A percentile compares a stretch with the other conserved stretches of the same genome.
These are phyloP conservation scores for Spongia lamella DNA, from an alignment of 37 sponge, comb jelly and placozoan genomes.

Conservation along the genomic window DNA sequence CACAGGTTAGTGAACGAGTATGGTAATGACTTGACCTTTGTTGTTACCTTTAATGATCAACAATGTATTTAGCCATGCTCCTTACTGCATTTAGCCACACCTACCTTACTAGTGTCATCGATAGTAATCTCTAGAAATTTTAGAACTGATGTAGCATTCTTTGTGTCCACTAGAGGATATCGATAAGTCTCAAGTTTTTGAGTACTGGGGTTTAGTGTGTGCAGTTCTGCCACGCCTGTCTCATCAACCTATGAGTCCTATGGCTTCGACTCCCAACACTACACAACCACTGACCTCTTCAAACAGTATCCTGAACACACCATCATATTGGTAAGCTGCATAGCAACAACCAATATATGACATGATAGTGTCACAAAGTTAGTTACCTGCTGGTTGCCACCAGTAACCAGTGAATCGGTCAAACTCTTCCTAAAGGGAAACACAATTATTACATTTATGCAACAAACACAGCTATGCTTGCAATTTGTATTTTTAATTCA, in stretches of 20 bases:
- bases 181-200: slow-evolving; percentile 35
- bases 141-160: slow-evolving; percentile 30
- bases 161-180: slow-evolving; percentile 30
- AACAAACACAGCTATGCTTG: too few relatives aligned
- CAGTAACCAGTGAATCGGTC: slow-evolving; percentile 74
- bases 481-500: too few relatives aligned
- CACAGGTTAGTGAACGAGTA: slow-evolving; percentile 27
- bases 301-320: slow-evolving; percentile 53
- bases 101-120: background rate
- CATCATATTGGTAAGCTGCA: slow-evolving; percentile 7
- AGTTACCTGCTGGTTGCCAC: slow-evolving; percentile 58
- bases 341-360: too few relatives aligned
- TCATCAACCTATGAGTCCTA: slow-evolving; percentile 41
- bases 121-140: slow-evolving; percentile 31
- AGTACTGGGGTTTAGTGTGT: slow-evolving; percentile 59
- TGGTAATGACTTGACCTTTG: background rate
- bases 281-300: slow-evolving; percentile 45
- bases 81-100: background rate
- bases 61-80: background rate
- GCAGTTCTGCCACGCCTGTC: slow-evolving; percentile 28
- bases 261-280: background rate
- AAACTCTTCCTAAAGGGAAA: slow-evolving; percentile 62
- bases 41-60: background rate
- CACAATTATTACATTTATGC: too few relatives aligned
- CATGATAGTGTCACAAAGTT: too few relatives aligned